These are phyloP conservation scores for Origma solitaria DNA, from an alignment of 2,113 vertebrate genomes.

Conservation along the genomic window DNA sequence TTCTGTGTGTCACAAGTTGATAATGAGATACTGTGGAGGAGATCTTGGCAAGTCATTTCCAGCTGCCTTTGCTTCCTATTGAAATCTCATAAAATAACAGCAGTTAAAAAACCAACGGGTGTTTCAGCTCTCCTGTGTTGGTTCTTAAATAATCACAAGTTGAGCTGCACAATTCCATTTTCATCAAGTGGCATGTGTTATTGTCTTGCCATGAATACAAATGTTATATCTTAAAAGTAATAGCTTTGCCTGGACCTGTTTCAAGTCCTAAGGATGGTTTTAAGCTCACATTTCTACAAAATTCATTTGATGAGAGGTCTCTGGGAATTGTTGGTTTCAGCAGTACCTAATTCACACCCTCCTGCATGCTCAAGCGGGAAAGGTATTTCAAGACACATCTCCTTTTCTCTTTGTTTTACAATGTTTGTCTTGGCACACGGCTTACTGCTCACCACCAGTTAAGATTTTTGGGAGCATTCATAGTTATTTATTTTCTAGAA, in stretches of 20 bases:
- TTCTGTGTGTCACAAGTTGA: background rate
- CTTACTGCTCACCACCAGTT: background rate
- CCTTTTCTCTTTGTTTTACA: background rate
- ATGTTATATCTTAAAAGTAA: background rate
- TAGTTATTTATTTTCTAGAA: background rate
- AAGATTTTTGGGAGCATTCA: background rate
- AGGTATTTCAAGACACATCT: background rate
- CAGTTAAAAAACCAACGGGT: background rate
- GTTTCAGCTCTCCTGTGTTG: background rate
- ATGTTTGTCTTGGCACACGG: background rate
- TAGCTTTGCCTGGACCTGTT: background rate
- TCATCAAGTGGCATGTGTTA: background rate
- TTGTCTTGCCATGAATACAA: background rate
- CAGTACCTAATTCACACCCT: slow-evolving; percentile 4
- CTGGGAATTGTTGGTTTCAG: background rate
- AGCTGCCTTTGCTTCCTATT: background rate
- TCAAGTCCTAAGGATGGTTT: background rate
- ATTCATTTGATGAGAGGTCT: background rate
- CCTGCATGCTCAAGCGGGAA: background rate
- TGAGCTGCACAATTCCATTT: background rate
- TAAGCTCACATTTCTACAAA: background rate
- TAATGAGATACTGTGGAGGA: background rate
- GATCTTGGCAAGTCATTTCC: background rate
- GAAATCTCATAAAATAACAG: background rate
- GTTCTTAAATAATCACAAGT: background rate